Base-by-base conservation (phyloP, 2,113 vertebrate genomes). In the Chitala chitala region DNA sequence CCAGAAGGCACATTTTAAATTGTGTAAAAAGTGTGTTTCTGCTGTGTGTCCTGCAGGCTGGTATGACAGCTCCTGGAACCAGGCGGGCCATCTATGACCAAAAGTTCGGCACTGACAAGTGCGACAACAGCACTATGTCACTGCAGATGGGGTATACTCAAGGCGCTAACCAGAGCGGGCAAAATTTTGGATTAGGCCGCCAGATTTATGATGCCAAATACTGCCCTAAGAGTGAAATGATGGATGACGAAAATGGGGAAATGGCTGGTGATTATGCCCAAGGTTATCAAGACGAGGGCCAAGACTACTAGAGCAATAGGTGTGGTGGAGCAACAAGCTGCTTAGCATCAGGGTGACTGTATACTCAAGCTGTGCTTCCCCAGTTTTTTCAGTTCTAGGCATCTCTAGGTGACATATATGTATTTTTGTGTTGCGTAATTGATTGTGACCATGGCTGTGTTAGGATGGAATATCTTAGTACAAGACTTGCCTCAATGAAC, bases 131-230 rank as follows among this genome's bases (percentile, higher is more conserved):
- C 73, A 96, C 94, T 79, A 93, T 96, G 92, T 96, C 95, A 0
- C 91, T 98, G 68, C 96, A 98, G 89, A 98, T 97, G 95, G 96
- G 96, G 53, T 95, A 87, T 84, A 91, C 87, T 50, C 92, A 94
- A 80, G 95, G 95, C 0, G 95, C 95, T 84, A 97, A 87, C 81
- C 95, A 98, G 83, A 96, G 92, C 0, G 96, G 96, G 33, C 95
- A 94, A 86, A 93, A 94, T 81, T 98, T 98, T 0, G 95, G 96
- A 20, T 84, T 97, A n/a, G 91, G 93, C 1, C 92, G 96, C n/a
- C 96, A 98, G 88, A 97, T 98, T 81, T 98, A 92, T 0, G 93
- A 98, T 75, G 89, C 94, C 81, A 98, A 98, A 76, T 98, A 98
- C 85, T 98, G 96, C 83, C 92, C 94, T 0, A 90, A 90, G 73